Conservation (phyloP, 2,888 invertebrate species). For the Tyria jacobaeae region DNA sequence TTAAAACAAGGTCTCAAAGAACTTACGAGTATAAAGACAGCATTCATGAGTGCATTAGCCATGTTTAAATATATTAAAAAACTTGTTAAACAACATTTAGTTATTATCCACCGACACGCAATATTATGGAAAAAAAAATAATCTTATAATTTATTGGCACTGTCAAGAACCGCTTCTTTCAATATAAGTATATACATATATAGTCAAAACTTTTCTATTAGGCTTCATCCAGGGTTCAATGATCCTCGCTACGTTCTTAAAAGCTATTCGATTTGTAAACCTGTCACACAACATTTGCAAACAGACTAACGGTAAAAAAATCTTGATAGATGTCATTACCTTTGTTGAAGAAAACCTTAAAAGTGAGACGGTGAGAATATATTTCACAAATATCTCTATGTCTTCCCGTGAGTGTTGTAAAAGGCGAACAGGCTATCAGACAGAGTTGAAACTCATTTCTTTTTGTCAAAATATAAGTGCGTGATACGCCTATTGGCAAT, state of each 20-base stretch:
- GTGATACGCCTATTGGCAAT: background rate
- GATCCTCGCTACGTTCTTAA: background rate
- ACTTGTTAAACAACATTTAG: background rate
- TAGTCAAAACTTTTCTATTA: background rate
- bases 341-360: too few species aligned
- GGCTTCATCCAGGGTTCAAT: slow-evolving; percentile 8
- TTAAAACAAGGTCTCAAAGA: too few species aligned
- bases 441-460: too few species aligned
- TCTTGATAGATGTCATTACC: too few species aligned
- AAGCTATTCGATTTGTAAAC: slow-evolving; percentile 8
- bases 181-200: too few species aligned
- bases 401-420: too few species aligned
- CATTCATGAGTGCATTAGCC: background rate
- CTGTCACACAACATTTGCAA: slow-evolving; percentile 9
- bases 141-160: background rate
- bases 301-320: background rate
- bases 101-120: background rate
- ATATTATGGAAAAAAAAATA: background rate
- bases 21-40: background rate
- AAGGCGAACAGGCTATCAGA: too few species aligned
- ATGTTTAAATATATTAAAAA: background rate
- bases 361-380: too few species aligned
- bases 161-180: background rate
- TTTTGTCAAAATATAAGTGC: too few species aligned
- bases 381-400: too few species aligned